These are phyloP conservation scores for Habropoda laboriosa DNA, from an alignment of 1,140 invertebrate species.

Conservation along the genomic window DNA sequence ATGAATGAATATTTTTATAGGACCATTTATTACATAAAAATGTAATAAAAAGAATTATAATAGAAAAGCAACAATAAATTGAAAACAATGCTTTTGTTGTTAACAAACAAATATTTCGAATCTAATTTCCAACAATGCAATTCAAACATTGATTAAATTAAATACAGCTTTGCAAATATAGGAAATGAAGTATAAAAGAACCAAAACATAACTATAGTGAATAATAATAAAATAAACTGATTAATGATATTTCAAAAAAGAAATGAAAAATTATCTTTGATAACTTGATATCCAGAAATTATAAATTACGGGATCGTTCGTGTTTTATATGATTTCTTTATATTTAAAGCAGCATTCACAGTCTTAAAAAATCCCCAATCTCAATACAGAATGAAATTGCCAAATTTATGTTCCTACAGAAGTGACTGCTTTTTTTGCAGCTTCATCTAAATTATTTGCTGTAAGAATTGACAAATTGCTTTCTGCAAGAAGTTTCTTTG, in stretches of 20 bases:
- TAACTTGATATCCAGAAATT: background rate
- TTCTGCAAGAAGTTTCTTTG: conserved; percentile 88
- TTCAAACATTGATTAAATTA: background rate
- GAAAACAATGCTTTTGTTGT: background rate
- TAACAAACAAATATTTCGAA: background rate
- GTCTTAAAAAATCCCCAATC: conserved; percentile 32
- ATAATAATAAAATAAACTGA: background rate
- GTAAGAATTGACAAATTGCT: conserved; percentile 92
- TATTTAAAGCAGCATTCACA: conserved; percentile 15
- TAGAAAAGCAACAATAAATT: background rate
- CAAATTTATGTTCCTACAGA: conserved; percentile 79
- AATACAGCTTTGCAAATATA: background rate
- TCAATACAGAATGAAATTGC: background rate
- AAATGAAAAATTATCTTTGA: background rate
- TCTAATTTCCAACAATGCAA: background rate
- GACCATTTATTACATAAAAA: background rate
- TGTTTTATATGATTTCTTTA: conserved; percentile 7
- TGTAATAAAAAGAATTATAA: background rate
- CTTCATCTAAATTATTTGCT: conserved; percentile 94
- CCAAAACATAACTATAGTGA: background rate
- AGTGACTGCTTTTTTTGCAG: conserved; percentile 92
- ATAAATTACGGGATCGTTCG: background rate
- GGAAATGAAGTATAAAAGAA: background rate
- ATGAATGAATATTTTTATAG: background rate
- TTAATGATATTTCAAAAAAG: background rate